phyloP scores from a whole-genome alignment of 2,797 vertebrate genomes.

The Bovichtus variegatus region DNA sequence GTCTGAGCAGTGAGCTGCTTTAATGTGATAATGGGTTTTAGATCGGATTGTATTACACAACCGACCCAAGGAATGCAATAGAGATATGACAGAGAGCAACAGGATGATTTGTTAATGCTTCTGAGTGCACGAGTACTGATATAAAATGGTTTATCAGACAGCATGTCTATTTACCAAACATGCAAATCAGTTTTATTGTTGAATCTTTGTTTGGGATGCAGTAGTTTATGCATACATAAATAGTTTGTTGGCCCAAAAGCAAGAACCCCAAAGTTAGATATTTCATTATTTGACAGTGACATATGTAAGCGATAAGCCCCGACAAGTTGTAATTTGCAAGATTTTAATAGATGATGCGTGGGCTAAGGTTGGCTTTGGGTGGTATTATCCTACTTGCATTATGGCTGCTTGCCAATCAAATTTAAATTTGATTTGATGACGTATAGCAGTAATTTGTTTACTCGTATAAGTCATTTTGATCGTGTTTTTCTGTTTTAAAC shows the following conservation, averaged over 20 bases:
- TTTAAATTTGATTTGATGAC: not conserved
- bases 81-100: slow-evolving; percentile 42
- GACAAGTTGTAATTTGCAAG: not conserved
- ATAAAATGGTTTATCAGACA: slow-evolving; percentile 54
- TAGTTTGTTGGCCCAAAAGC: not conserved
- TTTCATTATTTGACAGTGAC: not conserved
- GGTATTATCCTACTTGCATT: not conserved
- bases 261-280: not conserved
- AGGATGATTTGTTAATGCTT: slow-evolving; percentile 39
- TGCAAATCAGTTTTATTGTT: slow-evolving; percentile 35
- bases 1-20: slow-evolving; percentile 48
- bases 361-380: not conserved
- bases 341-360: not conserved
- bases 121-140: slow-evolving; percentile 45
- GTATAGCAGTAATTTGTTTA: not conserved
- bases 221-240: not conserved
- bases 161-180: slow-evolving; percentile 47
- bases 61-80: slow-evolving; percentile 35
- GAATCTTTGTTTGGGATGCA: slow-evolving; percentile 24
- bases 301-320: not conserved
- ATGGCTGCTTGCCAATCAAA: not conserved
- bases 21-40: slow-evolving; percentile 64
- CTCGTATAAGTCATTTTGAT: not conserved
- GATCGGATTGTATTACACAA: slow-evolving; percentile 50
- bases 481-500: not conserved